These are phyloP conservation scores for Scartelaos histophorus DNA, from an alignment of 2,113 vertebrate species.

Conservation along the genomic window DNA sequence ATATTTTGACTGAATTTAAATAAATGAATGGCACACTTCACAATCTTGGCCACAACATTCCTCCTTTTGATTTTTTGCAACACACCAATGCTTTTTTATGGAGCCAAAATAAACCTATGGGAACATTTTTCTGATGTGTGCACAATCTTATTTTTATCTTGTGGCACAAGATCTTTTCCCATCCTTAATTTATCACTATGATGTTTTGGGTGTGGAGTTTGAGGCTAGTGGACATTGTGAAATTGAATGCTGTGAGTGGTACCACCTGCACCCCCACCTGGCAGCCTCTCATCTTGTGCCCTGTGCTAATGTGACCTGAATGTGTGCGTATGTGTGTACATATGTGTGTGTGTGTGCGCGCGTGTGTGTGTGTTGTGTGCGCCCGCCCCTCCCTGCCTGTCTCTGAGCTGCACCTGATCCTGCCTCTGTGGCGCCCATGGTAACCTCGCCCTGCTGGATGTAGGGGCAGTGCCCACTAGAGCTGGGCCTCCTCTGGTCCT, in stretches of 20 bases:
- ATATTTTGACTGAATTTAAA: no score
- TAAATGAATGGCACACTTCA: no score
- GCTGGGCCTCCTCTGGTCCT: conserved; percentile 36
- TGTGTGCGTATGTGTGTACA: conserved; percentile 39
- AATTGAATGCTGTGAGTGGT: not conserved
- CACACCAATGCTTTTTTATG: no score
- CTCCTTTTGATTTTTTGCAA: no score
- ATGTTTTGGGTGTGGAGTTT: not conserved
- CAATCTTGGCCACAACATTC: no score
- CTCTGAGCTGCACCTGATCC: conserved; percentile 53
- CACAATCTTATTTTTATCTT: no score
- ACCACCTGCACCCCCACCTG: conserved; percentile 63
- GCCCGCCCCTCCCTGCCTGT: conserved; percentile 56
- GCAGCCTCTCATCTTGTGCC: conserved; percentile 39
- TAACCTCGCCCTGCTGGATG: conserved; percentile 51
- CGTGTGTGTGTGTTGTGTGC: conserved; percentile 38
- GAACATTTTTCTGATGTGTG: no score
- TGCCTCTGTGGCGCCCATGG: conserved; percentile 33
- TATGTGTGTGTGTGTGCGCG: conserved; percentile 48
- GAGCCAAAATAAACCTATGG: no score
- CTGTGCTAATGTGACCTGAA: conserved; percentile 69
- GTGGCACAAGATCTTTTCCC: not conserved
- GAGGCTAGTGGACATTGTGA: not conserved
- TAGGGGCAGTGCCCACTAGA: conserved; percentile 25
- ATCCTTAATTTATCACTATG: not conserved